Percentiles rank a stretch among this genome's conserved stretches.
Evolutionary conservation across 2,797 vertebrate species (phyloP).

Genomic region (Fistularia commersonii): DNA sequence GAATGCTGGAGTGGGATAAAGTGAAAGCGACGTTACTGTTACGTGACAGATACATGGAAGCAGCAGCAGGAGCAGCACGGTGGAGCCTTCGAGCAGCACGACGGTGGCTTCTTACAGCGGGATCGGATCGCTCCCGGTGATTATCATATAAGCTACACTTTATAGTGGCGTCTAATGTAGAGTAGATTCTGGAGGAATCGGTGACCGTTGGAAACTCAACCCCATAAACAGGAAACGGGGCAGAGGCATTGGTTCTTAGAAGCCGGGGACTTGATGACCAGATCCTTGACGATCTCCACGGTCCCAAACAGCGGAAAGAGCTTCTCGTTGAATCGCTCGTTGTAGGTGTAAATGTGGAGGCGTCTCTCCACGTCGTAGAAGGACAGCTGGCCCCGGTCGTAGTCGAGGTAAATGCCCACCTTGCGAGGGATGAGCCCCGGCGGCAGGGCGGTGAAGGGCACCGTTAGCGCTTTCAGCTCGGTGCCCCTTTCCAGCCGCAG

Average conservation of each 20-base stretch:
- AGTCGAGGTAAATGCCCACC: constrained; percentile 78
- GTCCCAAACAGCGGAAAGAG: constrained; percentile 80
- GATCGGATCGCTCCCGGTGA: constrained; percentile 37
- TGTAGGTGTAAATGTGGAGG: constrained; percentile 80
- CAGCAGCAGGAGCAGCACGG: constrained; percentile 49
- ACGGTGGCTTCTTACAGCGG: constrained; percentile 42
- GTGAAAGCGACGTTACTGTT: constrained; percentile 30
- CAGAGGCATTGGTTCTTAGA: constrained; percentile 63
- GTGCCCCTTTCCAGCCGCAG: constrained; percentile 77
- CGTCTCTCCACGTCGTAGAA: constrained; percentile 76
- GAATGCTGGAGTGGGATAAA: constrained; percentile 34
- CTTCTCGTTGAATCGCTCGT: constrained; percentile 71
- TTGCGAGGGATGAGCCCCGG: constrained; percentile 66
- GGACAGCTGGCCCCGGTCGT: constrained; percentile 72
- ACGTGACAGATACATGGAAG: constrained; percentile 37
- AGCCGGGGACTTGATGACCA: constrained; percentile 71
- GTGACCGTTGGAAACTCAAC: constrained; percentile 36
- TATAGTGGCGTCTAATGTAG: constrained; percentile 30
- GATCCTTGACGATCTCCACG: constrained; percentile 75
- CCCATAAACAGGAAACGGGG: constrained; percentile 69
- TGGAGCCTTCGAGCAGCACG: constrained; percentile 45
- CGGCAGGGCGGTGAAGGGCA: constrained; percentile 75
- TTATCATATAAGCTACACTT: constrained; percentile 31
- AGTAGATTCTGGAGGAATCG: constrained; percentile 10
- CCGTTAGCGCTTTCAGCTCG: constrained; percentile 79